Evolutionary conservation across 2,113 vertebrate species (phyloP).

Genomic region (Todiramphus saurophagus): DNA sequence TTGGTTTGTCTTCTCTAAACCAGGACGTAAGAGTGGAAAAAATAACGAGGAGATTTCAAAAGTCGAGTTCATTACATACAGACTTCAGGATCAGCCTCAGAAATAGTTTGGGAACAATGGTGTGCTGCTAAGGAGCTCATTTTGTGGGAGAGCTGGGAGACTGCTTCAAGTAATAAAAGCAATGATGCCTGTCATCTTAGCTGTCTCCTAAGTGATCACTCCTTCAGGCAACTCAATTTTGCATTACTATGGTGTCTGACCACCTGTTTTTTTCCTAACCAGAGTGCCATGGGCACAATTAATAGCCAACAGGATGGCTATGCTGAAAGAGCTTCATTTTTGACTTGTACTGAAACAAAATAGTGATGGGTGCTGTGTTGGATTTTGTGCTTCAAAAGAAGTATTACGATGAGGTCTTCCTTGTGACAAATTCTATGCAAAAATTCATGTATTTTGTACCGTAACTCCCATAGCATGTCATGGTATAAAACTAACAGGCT

Average conservation of each 20-base stretch:
- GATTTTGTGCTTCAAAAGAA: neutral
- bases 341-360: neutral
- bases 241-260: neutral
- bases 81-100: neutral
- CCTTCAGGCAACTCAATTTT: neutral
- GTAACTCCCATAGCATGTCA: neutral
- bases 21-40: neutral
- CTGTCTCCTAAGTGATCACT: neutral
- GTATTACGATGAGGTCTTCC: neutral
- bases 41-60: neutral
- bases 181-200: neutral
- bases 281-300: neutral
- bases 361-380: neutral
- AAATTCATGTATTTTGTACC: neutral
- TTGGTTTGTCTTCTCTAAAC: neutral
- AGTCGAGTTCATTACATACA: neutral
- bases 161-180: neutral
- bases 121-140: neutral
- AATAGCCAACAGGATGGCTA: neutral
- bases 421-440: neutral
- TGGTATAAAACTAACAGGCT: neutral
- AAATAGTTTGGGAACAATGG: neutral
- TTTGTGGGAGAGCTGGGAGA: neutral
- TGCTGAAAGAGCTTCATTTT: neutral
- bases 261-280: neutral